Evolutionary conservation across 1,140 invertebrate genomes (phyloP).

Genomic region (Cyrtorhinus lividipennis): DNA sequence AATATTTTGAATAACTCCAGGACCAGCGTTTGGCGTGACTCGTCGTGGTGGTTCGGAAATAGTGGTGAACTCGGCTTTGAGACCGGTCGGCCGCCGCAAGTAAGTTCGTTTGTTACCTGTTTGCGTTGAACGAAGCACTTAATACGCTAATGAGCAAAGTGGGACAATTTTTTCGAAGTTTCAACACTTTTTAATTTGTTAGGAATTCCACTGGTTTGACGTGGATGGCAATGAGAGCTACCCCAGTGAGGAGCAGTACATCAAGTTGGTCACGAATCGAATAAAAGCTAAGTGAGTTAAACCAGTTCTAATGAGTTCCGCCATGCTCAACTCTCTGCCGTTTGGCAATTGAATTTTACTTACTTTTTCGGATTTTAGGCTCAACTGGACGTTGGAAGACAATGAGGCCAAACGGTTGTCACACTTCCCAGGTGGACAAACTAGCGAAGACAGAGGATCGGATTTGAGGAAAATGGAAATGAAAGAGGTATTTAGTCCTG

Average conservation of each 20-base stretch:
- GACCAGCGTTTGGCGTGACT: background rate
- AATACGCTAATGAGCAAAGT: no score
- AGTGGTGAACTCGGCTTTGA: background rate
- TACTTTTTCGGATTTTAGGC: no score
- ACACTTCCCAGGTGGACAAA: slow-evolving; percentile 8
- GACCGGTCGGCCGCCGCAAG: background rate
- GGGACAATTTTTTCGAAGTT: no score
- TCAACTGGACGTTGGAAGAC: slow-evolving; percentile 36
- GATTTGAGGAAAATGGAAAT: slow-evolving; percentile 37
- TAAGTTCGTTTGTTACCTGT: background rate
- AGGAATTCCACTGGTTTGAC: slow-evolving; percentile 33
- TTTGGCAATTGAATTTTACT: no score
- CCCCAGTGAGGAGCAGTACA: slow-evolving; percentile 38
- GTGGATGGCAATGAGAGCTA: slow-evolving; percentile 31
- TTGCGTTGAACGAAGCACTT: no score
- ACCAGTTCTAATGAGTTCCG: no score
- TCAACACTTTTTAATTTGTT: no score
- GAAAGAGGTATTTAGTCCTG: slow-evolving; percentile 35
- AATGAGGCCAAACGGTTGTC: slow-evolving; percentile 32
- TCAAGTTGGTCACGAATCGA: slow-evolving; percentile 23
- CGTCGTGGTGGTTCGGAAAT: slow-evolving; percentile 6
- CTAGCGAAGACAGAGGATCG: background rate
- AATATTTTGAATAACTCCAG: no score
- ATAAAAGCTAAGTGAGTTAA: slow-evolving; percentile 14
- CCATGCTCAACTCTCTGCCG: no score